These are phyloP conservation scores for Pissodes strobi DNA, from an alignment of 1,140 invertebrate species.

Conservation along the genomic window DNA sequence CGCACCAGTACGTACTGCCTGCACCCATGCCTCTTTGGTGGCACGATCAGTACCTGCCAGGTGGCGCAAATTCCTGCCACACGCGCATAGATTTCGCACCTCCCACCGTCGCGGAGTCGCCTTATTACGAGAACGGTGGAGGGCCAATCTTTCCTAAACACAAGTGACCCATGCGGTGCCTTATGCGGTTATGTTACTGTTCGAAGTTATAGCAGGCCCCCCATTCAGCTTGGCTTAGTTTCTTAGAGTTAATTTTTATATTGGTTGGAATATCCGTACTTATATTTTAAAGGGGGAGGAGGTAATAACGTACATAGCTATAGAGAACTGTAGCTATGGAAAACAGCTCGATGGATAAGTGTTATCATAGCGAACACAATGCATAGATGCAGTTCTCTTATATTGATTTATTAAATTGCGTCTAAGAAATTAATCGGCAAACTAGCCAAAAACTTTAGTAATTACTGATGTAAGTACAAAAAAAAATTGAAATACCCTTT, in stretches of 20 bases:
- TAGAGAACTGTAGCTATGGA: too few relatives aligned
- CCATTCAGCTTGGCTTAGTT: neutral
- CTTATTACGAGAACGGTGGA: slow-evolving; percentile 16
- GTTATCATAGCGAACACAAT: too few relatives aligned
- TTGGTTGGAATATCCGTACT: neutral
- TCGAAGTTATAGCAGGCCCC: slow-evolving; percentile 32
- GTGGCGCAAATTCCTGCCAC: slow-evolving; percentile 41
- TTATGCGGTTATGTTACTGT: slow-evolving; percentile 39
- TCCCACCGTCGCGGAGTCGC: slow-evolving; percentile 25
- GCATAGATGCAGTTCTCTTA: too few relatives aligned
- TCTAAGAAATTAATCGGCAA: too few relatives aligned
- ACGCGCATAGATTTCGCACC: slow-evolving; percentile 36
- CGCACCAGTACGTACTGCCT: slow-evolving; percentile 43
- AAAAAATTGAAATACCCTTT: too few relatives aligned
- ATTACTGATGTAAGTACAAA: too few relatives aligned
- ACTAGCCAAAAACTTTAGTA: too few relatives aligned
- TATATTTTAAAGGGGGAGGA: too few relatives aligned
- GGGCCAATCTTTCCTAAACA: slow-evolving; percentile 46
- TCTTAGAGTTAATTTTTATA: neutral
- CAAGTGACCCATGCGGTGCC: slow-evolving; percentile 47
- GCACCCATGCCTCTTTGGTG: slow-evolving; percentile 40
- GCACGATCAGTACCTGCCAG: slow-evolving; percentile 44
- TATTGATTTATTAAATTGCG: too few relatives aligned
- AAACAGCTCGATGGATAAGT: too few relatives aligned
- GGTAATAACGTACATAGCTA: too few relatives aligned